These are phyloP conservation scores for Halcyon smyrnensis DNA, from an alignment of 2,797 vertebrate species.

Conservation along the genomic window DNA sequence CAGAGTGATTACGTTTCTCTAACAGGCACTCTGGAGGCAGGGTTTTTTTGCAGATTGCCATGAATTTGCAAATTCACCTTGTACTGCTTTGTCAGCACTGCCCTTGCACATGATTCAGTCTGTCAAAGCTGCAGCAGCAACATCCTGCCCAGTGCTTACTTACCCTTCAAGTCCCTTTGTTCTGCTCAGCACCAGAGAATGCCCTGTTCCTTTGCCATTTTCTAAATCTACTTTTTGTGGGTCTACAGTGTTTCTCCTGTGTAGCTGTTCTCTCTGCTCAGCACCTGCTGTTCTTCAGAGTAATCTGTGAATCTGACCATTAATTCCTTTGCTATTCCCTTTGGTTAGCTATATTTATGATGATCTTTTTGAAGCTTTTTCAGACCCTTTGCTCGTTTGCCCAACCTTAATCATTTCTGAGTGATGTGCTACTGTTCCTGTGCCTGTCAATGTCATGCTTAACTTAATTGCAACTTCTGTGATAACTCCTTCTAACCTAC, in stretches of 20 bases:
- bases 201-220: neutral
- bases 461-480: neutral
- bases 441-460: neutral
- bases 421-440: neutral
- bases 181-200: neutral
- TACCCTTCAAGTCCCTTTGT: neutral
- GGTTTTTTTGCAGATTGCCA: neutral
- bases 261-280: neutral
- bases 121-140: neutral
- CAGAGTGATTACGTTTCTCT: neutral
- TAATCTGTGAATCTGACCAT: neutral
- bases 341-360: neutral
- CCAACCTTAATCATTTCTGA: neutral
- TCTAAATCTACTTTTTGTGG: neutral
- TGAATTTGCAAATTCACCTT: neutral
- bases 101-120: neutral
- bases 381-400: neutral
- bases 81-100: neutral
- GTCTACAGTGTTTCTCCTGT: neutral
- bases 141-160: neutral
- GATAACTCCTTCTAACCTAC: neutral
- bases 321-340: neutral
- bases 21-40: fast-evolving
- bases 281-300: neutral
- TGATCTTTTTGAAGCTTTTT: neutral